Evolutionary conservation across 2,113 vertebrate genomes (phyloP), one percentile per base, ranked within the genome.

Genomic region (Piaya cayana): DNA sequence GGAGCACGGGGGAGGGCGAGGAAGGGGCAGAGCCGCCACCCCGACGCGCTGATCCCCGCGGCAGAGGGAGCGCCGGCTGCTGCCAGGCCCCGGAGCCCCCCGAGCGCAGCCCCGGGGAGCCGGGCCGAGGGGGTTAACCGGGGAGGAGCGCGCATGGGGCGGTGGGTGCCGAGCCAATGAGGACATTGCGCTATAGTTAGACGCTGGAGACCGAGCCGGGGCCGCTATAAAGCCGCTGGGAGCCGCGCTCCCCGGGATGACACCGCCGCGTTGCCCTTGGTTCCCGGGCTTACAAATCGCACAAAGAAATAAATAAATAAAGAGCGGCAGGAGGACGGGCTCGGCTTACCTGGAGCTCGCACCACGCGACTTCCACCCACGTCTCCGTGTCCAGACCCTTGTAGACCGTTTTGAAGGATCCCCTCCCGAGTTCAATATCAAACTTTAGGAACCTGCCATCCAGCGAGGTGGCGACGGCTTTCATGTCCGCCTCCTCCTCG

Each of bases 351-450:
- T 99, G 99, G 34, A 99, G 98, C 93, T 99, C 99, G 91, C 99
- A 99, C 99, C 99, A 99, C 3, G 99, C 99, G 34, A 99, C 99
- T 82, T 99, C 99, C 60, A 99, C 99, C 99, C 99, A 99, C 20
- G 99, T 99, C 82, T 99, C 99, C 0, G 99, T 99, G 97, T 99
- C 99, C 82, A 99, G 98, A 16, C 99, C 99, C 93, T 99, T 99
- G 88, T 99, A 99, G 93, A 99, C 99, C 0, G 99, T 99, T 97
- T 99, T 99, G 98, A 99, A 99, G 82, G 99, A 99, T 47, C 99
- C 99, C 58, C 99, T 98, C 15, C 99, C 99, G 60, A 99, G 98
- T 95, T 99, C 99, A 68, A 99, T 99, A 96, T 99, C 99, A 96
- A 99, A 99, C 98, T 99, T 99, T n/a, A 99, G 98, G 95, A 99